Conservation (phyloP, 2,888 invertebrate species). For the Geophilus truncorum region DNA sequence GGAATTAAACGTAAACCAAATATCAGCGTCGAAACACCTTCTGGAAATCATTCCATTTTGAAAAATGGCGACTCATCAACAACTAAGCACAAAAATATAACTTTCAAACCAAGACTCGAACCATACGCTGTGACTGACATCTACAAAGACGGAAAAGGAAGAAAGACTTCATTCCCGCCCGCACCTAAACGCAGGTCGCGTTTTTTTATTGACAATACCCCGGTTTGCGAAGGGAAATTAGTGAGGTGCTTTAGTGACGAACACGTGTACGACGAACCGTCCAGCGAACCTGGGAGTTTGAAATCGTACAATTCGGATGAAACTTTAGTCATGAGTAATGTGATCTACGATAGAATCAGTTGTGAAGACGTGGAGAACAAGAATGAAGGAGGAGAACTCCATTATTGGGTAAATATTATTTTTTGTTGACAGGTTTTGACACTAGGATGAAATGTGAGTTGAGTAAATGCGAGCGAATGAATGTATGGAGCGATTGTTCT, state of each 20-base stretch:
- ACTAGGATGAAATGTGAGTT: neutral
- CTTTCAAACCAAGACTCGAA: neutral
- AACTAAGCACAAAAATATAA: no score
- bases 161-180: neutral
- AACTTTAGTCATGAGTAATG: neutral
- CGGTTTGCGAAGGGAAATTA: slow-evolving; percentile 30
- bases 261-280: slow-evolving; percentile 39
- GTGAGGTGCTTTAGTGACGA: slow-evolving; percentile 38
- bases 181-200: slow-evolving; percentile 3
- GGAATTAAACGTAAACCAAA: neutral
- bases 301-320: neutral
- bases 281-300: neutral
- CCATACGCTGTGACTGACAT: neutral
- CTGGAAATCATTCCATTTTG: no score
- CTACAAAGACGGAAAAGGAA: neutral
- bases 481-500: no score
- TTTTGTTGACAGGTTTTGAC: neutral
- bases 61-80: neutral
- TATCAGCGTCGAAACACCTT: neutral
- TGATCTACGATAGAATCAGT: neutral
- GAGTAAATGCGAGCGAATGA: no score
- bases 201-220: neutral
- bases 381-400: neutral
- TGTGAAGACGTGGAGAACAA: neutral
- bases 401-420: slow-evolving; percentile 6